Percentiles rank a stretch among this genome's conserved stretches.
These are phyloP conservation scores for Drosophila punjabiensis DNA, from an alignment of 1,140 invertebrate species.

Conservation along the genomic window DNA sequence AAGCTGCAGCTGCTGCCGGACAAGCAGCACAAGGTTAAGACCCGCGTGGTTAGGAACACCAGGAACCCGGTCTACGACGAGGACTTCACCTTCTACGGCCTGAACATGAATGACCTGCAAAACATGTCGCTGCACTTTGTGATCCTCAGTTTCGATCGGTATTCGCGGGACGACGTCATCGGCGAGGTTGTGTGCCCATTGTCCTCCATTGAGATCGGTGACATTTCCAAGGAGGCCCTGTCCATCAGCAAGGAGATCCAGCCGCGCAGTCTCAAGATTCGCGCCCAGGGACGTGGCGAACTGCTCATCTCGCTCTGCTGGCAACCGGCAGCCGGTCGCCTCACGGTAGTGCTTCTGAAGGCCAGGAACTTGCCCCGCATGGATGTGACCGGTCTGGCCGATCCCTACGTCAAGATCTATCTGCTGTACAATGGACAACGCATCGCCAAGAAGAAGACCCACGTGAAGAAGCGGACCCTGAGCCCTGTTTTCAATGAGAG, in stretches of 20 bases:
- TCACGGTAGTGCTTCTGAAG: conserved; percentile 96
- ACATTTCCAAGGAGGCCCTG: conserved; percentile 91
- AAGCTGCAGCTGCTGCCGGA: conserved; percentile 97
- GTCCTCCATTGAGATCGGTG: conserved; percentile 91
- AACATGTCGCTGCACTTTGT: conserved; percentile 97
- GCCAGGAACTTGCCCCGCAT: conserved; percentile 97
- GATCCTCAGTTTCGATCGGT: conserved; percentile 97
- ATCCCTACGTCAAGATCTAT: conserved; percentile 98
- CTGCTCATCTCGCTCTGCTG: conserved; percentile 96
- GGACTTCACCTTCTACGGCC: conserved; percentile 98
- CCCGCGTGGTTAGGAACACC: conserved; percentile 96
- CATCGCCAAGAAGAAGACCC: conserved; percentile 99
- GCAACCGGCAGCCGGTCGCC: conserved; percentile 95
- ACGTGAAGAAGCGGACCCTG: conserved; percentile 98
- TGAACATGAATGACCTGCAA: conserved; percentile 93
- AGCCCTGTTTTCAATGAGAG: conserved; percentile 99
- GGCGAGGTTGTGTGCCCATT: conserved; percentile 97
- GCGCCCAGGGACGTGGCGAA: conserved; percentile 95
- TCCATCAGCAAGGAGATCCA: conserved; percentile 93
- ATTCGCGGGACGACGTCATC: conserved; percentile 98
- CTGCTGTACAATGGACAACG: conserved; percentile 98
- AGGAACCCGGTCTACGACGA: conserved; percentile 97
- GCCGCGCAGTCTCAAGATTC: conserved; percentile 95
- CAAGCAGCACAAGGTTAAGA: conserved; percentile 98
- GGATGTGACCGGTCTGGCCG: conserved; percentile 97